These are phyloP conservation scores for Drosophila teissieri DNA, from an alignment of 1,140 invertebrate species.

Conservation along the genomic window DNA sequence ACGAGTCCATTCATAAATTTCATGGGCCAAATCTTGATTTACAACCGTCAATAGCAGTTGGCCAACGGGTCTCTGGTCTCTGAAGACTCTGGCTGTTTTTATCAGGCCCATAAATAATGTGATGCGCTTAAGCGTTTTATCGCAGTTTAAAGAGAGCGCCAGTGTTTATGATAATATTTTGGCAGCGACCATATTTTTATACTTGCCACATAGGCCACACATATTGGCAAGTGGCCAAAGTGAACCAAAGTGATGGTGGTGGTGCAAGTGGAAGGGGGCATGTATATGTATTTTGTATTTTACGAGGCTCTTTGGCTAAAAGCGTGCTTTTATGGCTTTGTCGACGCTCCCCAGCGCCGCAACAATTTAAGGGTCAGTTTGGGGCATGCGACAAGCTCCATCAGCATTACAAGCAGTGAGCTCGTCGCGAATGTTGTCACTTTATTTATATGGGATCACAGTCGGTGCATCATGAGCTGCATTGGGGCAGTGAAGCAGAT, in stretches of 20 bases:
- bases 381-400: conserved; percentile 35
- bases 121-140: conserved; percentile 81
- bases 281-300: conserved; percentile 41
- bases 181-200: conserved; percentile 65
- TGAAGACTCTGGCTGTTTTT: conserved; percentile 30
- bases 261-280: background rate
- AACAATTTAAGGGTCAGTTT: conserved; percentile 50
- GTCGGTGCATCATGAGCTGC: conserved; percentile 32
- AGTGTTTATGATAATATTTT: conserved; percentile 78
- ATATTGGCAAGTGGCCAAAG: conserved; percentile 62
- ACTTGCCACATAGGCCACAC: conserved; percentile 15
- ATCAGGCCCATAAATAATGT: conserved; percentile 72
- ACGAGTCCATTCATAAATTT: conserved; percentile 51
- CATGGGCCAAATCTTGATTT: conserved; percentile 43
- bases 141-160: conserved; percentile 71
- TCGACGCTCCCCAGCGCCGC: conserved; percentile 43
- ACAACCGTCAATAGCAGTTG: background rate
- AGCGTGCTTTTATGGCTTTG: conserved; percentile 60
- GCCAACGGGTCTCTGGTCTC: conserved; percentile 35
- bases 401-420: conserved; percentile 13
- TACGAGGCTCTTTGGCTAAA: conserved; percentile 50
- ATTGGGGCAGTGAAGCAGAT: background rate
- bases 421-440: conserved; percentile 31
- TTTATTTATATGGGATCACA: conserved; percentile 36
- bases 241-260: background rate